phyloP scores from a whole-genome alignment of 2,113 vertebrate genomes.

The Manacus vitellinus region DNA sequence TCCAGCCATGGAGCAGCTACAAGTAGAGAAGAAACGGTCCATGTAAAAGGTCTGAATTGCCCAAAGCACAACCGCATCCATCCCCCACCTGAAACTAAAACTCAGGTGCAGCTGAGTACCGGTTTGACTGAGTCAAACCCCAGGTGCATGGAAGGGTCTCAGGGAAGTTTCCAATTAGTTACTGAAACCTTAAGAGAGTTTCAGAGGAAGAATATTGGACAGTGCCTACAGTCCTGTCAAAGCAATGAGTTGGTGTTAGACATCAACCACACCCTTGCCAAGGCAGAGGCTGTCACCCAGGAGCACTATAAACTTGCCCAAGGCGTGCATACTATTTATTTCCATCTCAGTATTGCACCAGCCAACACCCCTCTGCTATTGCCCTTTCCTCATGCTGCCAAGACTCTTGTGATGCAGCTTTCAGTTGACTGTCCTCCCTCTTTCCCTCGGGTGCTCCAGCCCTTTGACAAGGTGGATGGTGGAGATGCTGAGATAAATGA shows the following conservation, averaged over 20 bases:
- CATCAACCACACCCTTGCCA: constrained; percentile 15
- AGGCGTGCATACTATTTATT: neutral
- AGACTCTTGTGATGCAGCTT: neutral
- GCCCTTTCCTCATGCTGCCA: neutral
- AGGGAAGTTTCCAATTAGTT: neutral
- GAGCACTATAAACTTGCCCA: neutral
- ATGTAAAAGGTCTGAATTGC: neutral
- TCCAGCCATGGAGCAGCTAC: neutral
- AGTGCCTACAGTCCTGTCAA: neutral
- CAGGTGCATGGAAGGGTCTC: fast-evolving
- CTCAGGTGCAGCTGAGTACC: neutral
- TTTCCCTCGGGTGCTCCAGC: neutral
- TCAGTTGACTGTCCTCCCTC: neutral
- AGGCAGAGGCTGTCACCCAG: neutral
- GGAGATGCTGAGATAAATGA: neutral
- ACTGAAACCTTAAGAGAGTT: neutral
- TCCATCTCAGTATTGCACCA: neutral
- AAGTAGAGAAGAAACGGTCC: neutral
- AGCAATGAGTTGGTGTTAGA: neutral
- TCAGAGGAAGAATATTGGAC: neutral
- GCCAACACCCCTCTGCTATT: neutral
- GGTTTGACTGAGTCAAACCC: neutral
- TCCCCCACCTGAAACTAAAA: neutral
- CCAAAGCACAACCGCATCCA: neutral
- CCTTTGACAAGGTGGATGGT: neutral